Percentiles rank a stretch among this genome's conserved stretches.
Evolutionary conservation across 2,797 vertebrate species (phyloP).

Genomic region (Trachurus trachurus): DNA sequence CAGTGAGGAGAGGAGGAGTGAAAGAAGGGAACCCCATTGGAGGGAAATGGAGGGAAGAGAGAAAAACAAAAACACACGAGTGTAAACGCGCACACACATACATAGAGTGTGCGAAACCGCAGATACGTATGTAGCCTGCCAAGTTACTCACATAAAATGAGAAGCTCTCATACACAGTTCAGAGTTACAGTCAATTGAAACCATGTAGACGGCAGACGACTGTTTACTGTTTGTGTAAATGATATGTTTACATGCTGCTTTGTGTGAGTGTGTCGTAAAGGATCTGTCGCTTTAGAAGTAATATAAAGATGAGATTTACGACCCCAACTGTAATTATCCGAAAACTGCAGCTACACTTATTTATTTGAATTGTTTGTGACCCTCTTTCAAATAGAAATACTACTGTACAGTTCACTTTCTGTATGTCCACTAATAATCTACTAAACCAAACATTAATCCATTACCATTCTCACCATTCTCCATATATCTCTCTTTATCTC

Average conservation of each 20-base stretch:
- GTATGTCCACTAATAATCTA: neutral
- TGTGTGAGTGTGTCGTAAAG: slow-evolving; percentile 6
- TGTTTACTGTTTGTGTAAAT: neutral
- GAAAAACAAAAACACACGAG: slow-evolving; percentile 65
- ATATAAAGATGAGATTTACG: neutral
- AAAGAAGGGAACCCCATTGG: slow-evolving; percentile 50
- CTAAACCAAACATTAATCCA: neutral
- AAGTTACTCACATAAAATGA: slow-evolving; percentile 1
- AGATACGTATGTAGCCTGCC: neutral
- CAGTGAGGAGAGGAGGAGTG: slow-evolving; percentile 31
- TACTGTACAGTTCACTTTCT: neutral
- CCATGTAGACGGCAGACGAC: slow-evolving; percentile 1
- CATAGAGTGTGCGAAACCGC: neutral
- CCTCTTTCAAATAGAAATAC: neutral
- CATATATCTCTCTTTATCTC: neutral
- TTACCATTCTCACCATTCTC: neutral
- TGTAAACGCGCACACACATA: slow-evolving; percentile 10
- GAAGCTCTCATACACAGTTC: neutral
- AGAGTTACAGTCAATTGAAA: slow-evolving; percentile 7
- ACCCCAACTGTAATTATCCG: neutral
- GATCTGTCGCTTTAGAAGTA: neutral
- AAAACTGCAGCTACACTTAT: neutral
- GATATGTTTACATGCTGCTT: neutral
- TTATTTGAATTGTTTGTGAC: neutral
- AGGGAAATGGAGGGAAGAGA: slow-evolving; percentile 53